Evolutionary conservation across 1,140 invertebrate species (phyloP), one percentile per base, ranked within the genome.

Genomic region (Matsumurasca onukii): DNA sequence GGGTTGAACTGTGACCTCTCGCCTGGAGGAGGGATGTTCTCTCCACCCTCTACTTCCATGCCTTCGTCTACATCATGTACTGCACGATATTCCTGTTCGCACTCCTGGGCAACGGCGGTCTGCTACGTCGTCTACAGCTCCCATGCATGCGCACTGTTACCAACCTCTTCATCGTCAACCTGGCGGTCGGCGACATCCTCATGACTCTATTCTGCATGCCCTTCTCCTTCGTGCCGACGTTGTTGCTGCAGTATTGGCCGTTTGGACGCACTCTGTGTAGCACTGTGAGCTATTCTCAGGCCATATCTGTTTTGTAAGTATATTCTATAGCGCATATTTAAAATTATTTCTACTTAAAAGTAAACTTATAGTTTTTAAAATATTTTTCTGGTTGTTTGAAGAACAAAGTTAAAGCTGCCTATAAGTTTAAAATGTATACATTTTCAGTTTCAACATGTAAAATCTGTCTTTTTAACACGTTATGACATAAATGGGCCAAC

Each of bases 141-240:
- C 91, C 95, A 2, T 93, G 91, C 77, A 95, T 94, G 92, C 85
- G 89, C 70, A 94, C 92, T 0, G 91, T 94, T 0, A 94, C 92
- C 1, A 95, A 95, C 75, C 91, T 90, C 75, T 93, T 94, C 76
- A 94, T 95, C 70, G 87, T 88, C 70, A 95, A 95, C 78, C 79
- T 96, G 65, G 91, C 93, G 0, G 80, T 94, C 9, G 91, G 91
- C 24, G 93, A 96, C 77, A 87, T 96, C 22, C 78, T 94, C 30
- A 93, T 95, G 86, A 89, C 91, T 0, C 72, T 94, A 1, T 88
- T 95, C 69, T 94, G 92, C 75, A 87, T 95, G n/a, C 93, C 93
- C 1, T 94, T 94, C 72, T 89, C 91, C 1, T 93, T 92, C 71
- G 84, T 94, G 0, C 85, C 91, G 1, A 87, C 85, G 27, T 79